Base-by-base conservation (phyloP, 1,140 invertebrate species). In the Zaprionus capensis region DNA sequence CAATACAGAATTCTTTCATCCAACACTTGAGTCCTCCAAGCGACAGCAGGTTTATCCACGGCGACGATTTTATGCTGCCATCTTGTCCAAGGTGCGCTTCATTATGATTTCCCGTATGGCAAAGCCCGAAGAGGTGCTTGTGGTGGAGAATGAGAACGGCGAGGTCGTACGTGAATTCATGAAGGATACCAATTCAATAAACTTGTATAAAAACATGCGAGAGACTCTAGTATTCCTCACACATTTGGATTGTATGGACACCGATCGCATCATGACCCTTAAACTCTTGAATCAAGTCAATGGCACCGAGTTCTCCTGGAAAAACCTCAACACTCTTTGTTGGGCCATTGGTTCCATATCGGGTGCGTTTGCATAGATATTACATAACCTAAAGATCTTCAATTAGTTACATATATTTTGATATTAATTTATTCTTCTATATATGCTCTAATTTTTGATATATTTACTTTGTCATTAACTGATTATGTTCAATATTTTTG, bases 31-130 rank as follows among this genome's bases (percentile, higher is more conserved):
- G 91, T 93, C 81, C 74, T 92, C 71, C 82, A 94, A 78, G 68
- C 74, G 93, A 38, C 81, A 92, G 61, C 93, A 85, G 63, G 81
- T 84, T 11, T 82, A 92, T 75, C 93, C 94, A 4, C 91, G 96
- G 31, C 94, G 97, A 79, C 93, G 95, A 56, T 95, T 98, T 78
- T 98, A 98, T 92, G 94, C 95, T 70, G 94, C 96, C 72, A 96
- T 98, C 63, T 93, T 99, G 14, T 97, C 97, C 51, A 97, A 97
- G 94, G 96, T 99, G 15, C 95, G 99, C n/a, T 97, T 97, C 81
- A 98, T 99, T 24, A 99, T 99, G 98, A 99, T 99, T 63, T 98
- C 97, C 51, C 95, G 99, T 81, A 99, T 99, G 99, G 99, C 99
- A 1, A 99, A 99, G 93, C 99, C 99, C 1, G 99, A 99, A 93